Evolutionary conservation across 30 jellyfish, hydroid and myxozoan species (phyloP).

Genomic region (Mastigias papua): DNA sequence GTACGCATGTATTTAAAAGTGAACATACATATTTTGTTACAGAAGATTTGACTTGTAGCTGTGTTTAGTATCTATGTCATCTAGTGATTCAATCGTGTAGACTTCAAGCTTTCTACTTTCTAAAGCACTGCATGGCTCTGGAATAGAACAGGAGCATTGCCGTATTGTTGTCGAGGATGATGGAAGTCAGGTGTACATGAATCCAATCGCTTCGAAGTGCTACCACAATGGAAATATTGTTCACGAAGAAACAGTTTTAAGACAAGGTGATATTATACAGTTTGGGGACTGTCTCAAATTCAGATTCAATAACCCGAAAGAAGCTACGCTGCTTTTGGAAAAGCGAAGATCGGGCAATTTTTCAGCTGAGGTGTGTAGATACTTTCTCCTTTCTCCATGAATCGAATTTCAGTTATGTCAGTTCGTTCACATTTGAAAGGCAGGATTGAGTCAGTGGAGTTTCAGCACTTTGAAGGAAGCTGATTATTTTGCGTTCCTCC

Average conservation of each 20-base stretch:
- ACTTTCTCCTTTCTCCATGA: background rate
- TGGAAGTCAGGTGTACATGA: slow-evolving; percentile 64
- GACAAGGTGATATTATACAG: slow-evolving; percentile 92
- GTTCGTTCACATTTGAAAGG: background rate
- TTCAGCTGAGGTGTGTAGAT: slow-evolving; percentile 54
- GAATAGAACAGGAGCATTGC: slow-evolving; percentile 93
- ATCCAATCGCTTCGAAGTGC: slow-evolving; percentile 74
- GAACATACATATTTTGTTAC: too few species aligned
- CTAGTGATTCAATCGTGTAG: background rate
- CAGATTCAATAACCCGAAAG: slow-evolving; percentile 95
- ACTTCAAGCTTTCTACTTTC: background rate
- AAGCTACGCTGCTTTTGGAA: slow-evolving; percentile 83
- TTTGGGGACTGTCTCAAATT: slow-evolving; percentile 90
- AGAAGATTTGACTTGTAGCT: too few species aligned
- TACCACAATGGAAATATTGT: slow-evolving; percentile 64
- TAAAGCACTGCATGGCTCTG: slow-evolving; percentile 92
- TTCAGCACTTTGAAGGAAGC: background rate
- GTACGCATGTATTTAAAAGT: too few species aligned
- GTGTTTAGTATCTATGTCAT: background rate
- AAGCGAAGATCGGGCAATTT: slow-evolving; percentile 89
- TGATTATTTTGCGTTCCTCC: too few species aligned
- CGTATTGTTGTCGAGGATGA: slow-evolving; percentile 50
- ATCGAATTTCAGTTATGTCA: background rate
- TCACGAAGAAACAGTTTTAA: slow-evolving; percentile 48
- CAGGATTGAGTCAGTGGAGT: background rate